These are phyloP conservation scores for Machimus rusticus DNA, from an alignment of 2,888 invertebrate species.

Conservation along the genomic window DNA sequence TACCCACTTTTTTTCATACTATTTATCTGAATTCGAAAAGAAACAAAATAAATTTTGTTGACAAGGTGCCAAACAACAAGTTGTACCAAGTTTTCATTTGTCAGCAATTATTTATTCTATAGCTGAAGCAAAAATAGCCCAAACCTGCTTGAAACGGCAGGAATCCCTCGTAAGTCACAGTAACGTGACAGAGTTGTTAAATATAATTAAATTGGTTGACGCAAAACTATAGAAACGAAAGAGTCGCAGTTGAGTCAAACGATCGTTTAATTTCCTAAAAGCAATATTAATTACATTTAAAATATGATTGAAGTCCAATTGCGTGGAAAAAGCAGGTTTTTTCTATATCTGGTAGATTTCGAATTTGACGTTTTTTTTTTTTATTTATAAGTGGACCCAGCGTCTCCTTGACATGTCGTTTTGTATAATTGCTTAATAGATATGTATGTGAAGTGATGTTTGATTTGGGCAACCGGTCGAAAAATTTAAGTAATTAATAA, in stretches of 20 bases:
- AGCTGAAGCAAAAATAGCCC: background rate
- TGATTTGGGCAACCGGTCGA: background rate
- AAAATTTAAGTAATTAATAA: background rate
- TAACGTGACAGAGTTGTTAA: background rate
- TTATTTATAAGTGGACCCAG: background rate
- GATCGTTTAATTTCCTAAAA: background rate
- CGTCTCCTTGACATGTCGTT: background rate
- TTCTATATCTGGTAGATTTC: background rate
- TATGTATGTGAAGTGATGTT: background rate
- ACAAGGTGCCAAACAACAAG: background rate
- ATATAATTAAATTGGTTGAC: background rate
- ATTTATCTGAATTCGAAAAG: background rate
- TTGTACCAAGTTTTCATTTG: background rate
- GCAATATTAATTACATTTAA: background rate
- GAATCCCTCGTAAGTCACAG: background rate
- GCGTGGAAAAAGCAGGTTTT: background rate
- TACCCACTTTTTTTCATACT: background rate
- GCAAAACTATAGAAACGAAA: background rate
- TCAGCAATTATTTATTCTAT: background rate
- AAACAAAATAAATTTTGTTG: background rate
- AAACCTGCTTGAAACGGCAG: background rate
- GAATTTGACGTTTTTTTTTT: background rate
- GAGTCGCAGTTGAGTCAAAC: background rate
- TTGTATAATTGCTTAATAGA: background rate
- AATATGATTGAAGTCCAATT: background rate